Conservation (phyloP, 2,113 vertebrate species). For the Lepisosteus osseus region DNA sequence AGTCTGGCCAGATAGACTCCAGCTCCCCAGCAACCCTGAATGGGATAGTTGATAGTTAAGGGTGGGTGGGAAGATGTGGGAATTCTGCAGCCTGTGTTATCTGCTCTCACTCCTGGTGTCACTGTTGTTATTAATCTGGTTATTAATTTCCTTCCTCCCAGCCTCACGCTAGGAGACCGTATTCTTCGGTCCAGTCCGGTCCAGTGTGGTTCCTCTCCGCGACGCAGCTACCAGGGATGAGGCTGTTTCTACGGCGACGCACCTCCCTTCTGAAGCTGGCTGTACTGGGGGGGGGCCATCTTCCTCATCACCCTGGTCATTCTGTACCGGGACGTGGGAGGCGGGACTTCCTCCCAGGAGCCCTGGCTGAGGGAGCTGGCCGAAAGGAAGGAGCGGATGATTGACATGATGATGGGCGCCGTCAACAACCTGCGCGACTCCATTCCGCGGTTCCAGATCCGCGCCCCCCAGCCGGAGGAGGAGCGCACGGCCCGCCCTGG, state of each 20-base stretch:
- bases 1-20: too few relatives aligned
- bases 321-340: slow-evolving; percentile 74
- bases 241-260: slow-evolving; percentile 68
- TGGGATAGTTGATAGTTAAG: too few relatives aligned
- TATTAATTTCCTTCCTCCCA: too few relatives aligned
- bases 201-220: too few relatives aligned
- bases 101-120: too few relatives aligned
- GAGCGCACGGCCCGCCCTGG: slow-evolving; percentile 25
- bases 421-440: slow-evolving; percentile 81
- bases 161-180: too few relatives aligned
- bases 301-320: slow-evolving; percentile 81
- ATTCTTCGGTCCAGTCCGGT: too few relatives aligned
- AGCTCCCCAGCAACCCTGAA: too few relatives aligned
- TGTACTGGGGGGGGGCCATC: slow-evolving; percentile 62
- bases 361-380: slow-evolving; percentile 84
- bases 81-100: too few relatives aligned
- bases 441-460: slow-evolving; percentile 80
- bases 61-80: too few relatives aligned
- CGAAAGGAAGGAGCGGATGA: slow-evolving; percentile 69
- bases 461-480: slow-evolving; percentile 65
- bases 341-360: slow-evolving; percentile 49
- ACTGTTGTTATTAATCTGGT: too few relatives aligned
- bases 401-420: slow-evolving; percentile 79
- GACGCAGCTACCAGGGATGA: slow-evolving; percentile 54
- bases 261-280: slow-evolving; percentile 79